Conservation (phyloP, 1,140 invertebrate genomes). For the Pogonomyrmex californicus region DNA sequence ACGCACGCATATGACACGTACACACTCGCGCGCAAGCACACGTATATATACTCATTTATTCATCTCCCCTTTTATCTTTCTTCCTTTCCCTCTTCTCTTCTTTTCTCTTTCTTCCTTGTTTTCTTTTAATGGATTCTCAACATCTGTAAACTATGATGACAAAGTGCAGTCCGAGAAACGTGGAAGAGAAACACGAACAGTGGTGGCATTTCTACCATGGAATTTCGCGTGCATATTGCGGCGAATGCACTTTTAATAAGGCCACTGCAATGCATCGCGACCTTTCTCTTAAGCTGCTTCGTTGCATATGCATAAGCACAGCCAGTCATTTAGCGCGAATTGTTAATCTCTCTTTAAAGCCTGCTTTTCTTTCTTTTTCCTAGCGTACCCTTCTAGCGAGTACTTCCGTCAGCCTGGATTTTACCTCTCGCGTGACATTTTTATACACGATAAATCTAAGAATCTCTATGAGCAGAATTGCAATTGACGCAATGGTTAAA, state of each 20-base stretch:
- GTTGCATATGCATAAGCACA: constrained; percentile 43
- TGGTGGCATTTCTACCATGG: background rate
- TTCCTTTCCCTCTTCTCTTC: background rate
- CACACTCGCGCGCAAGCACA: background rate
- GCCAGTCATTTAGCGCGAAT: constrained; percentile 26
- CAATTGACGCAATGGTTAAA: background rate
- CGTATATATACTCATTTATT: no score
- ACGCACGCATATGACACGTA: background rate
- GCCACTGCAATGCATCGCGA: constrained; percentile 3
- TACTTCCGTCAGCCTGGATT: background rate
- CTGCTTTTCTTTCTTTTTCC: background rate
- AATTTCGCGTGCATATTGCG: constrained; percentile 21
- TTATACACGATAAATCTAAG: constrained; percentile 2
- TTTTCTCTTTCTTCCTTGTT: background rate
- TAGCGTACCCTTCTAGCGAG: background rate
- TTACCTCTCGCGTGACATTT: constrained; percentile 9
- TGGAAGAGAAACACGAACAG: background rate
- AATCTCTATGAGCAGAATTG: background rate
- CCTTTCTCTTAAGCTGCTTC: constrained; percentile 12
- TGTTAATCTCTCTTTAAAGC: constrained; percentile 56
- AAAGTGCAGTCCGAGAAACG: background rate
- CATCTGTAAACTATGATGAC: background rate
- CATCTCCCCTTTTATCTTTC: no score
- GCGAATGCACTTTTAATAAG: constrained; percentile 55
- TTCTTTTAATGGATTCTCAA: background rate